These are phyloP conservation scores for Monoplex corrugatus DNA, from an alignment of 2,888 invertebrate genomes.

Conservation along the genomic window DNA sequence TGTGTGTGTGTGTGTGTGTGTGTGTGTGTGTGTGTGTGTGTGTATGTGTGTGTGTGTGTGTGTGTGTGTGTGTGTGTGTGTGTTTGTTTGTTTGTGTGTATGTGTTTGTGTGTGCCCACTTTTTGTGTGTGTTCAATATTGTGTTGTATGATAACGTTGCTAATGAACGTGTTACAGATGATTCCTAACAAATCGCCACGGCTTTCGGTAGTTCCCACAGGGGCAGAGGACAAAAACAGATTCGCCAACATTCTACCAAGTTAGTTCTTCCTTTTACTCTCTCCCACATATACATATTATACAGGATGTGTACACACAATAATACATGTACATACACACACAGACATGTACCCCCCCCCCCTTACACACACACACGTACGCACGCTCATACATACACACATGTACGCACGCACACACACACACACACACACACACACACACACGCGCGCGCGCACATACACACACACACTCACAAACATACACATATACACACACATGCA, in stretches of 20 bases:
- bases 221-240: slow-evolving; percentile 94
- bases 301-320: background rate
- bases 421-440: slow-evolving; percentile 38
- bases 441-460: background rate
- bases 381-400: slow-evolving; percentile 28
- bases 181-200: slow-evolving; percentile 73
- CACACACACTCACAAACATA: background rate
- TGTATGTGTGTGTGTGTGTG: too few species aligned
- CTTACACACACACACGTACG: slow-evolving; percentile 17
- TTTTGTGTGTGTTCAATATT: background rate
- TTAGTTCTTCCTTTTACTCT: slow-evolving; percentile 62
- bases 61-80: too few species aligned
- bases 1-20: too few species aligned
- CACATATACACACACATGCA: background rate
- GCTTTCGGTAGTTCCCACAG: slow-evolving; percentile 81
- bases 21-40: too few species aligned
- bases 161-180: slow-evolving; percentile 69
- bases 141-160: too few species aligned
- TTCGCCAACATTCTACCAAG: slow-evolving; percentile 96
- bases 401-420: slow-evolving; percentile 23
- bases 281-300: background rate
- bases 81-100: background rate
- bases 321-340: slow-evolving; percentile 18
- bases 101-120: background rate
- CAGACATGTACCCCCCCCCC: slow-evolving; percentile 12